Percentiles rank a stretch among this genome's conserved stretches.
phyloP scores from a whole-genome alignment of 2,113 vertebrate species.

The Pseudorhombus dupliciocellatus region DNA sequence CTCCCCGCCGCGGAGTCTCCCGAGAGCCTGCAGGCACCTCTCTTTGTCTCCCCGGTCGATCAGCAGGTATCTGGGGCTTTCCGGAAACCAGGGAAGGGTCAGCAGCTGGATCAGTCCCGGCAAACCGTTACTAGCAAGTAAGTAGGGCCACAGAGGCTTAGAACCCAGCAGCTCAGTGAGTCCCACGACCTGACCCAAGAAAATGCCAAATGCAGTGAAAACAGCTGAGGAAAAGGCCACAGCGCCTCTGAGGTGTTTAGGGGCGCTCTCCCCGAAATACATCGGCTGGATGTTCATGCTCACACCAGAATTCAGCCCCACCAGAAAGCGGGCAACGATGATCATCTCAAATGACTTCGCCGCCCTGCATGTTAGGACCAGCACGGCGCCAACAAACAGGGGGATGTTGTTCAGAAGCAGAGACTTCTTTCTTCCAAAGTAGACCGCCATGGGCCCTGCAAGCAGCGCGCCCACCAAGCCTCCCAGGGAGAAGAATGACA shows the following conservation, averaged over 20 bases:
- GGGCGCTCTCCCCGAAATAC: conserved; percentile 91
- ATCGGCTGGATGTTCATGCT: conserved; percentile 93
- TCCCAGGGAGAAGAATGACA: conserved; percentile 86
- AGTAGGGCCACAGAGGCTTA: conserved; percentile 84
- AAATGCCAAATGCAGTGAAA: conserved; percentile 87
- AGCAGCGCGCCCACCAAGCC: conserved; percentile 85
- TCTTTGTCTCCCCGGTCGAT: conserved; percentile 86
- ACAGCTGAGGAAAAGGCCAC: conserved; percentile 87
- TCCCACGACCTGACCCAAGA: conserved; percentile 87
- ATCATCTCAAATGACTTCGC: conserved; percentile 90
- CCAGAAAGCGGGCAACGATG: conserved; percentile 84
- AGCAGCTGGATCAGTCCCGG: conserved; percentile 86
- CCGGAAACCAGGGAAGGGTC: conserved; percentile 87
- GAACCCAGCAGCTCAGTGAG: conserved; percentile 87
- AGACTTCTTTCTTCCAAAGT: conserved; percentile 86
- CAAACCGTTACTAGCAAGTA: conserved; percentile 87
- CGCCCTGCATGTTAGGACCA: conserved; percentile 81
- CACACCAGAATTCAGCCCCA: conserved; percentile 86
- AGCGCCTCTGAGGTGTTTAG: conserved; percentile 86
- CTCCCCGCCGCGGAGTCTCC: conserved; percentile 76
- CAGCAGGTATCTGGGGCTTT: conserved; percentile 92
- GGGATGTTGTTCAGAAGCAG: conserved; percentile 88
- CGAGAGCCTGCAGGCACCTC: conserved; percentile 83
- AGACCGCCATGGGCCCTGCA: conserved; percentile 86
- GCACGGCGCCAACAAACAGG: conserved; percentile 70